These are phyloP conservation scores for Harpagifer antarcticus DNA, from an alignment of 2,797 vertebrate genomes.

Conservation along the genomic window DNA sequence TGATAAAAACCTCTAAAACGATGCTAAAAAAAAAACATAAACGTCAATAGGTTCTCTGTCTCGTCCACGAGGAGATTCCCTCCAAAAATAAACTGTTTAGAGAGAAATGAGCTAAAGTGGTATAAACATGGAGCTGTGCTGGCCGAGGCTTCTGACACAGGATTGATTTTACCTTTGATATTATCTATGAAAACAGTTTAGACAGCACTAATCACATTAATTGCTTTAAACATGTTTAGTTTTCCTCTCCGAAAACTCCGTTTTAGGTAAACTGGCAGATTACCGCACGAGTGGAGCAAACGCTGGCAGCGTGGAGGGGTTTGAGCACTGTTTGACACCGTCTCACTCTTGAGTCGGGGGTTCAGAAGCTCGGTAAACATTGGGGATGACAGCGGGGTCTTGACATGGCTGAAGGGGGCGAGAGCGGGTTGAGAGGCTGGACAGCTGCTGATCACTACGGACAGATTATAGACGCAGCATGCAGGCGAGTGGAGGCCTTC, in stretches of 20 bases:
- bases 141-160: constrained; percentile 41
- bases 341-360: constrained; percentile 50
- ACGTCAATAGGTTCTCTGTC: constrained; percentile 14
- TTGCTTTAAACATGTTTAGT: constrained; percentile 85
- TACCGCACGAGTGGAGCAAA: constrained; percentile 47
- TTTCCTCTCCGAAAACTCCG: constrained; percentile 74
- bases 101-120: constrained; percentile 49
- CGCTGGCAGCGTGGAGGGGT: constrained; percentile 45
- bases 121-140: constrained; percentile 46
- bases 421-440: constrained; percentile 58
- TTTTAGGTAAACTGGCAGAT: constrained; percentile 67
- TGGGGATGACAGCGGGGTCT: constrained; percentile 76
- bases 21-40: constrained; percentile 12
- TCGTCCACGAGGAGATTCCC: neutral
- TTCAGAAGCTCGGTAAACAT: constrained; percentile 78
- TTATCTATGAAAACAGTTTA: constrained; percentile 84
- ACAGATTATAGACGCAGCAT: constrained; percentile 81
- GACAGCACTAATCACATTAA: constrained; percentile 79
- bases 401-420: constrained; percentile 79
- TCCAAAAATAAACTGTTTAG: constrained; percentile 30
- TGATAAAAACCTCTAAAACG: constrained; percentile 15
- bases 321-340: constrained; percentile 62
- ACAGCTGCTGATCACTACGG: constrained; percentile 84
- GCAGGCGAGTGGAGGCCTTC: constrained; percentile 79
- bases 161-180: constrained; percentile 73